Evolutionary conservation across 2,888 invertebrate genomes (phyloP).

Genomic region (Megaustenia siamemsis): DNA sequence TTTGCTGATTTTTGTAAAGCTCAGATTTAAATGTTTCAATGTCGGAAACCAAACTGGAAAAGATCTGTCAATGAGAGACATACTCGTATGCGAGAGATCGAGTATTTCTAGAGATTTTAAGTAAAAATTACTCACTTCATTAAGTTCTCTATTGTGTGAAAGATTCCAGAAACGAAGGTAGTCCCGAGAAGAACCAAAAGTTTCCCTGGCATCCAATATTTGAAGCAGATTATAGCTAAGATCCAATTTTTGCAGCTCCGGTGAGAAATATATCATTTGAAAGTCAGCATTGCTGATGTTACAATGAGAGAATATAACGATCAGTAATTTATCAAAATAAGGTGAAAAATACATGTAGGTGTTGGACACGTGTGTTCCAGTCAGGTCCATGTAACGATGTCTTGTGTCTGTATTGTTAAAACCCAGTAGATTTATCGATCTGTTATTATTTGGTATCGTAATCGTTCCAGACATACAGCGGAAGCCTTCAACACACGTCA

Average conservation of each 20-base stretch:
- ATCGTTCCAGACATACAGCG: no score
- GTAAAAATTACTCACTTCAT: neutral
- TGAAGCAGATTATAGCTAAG: neutral
- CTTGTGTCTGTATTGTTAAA: neutral
- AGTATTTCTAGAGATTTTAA: neutral
- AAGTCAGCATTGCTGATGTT: neutral
- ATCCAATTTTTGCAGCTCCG: neutral
- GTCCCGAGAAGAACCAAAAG: neutral
- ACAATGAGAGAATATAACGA: neutral
- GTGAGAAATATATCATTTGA: neutral
- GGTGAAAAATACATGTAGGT: neutral
- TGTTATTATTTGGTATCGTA: no score
- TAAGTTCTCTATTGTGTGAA: neutral
- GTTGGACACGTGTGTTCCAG: neutral
- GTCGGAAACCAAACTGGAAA: no score
- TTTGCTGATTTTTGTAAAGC: no score
- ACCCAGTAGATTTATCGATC: neutral
- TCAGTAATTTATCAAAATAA: neutral
- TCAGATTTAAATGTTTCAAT: no score
- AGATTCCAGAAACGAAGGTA: neutral
- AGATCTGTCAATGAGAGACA: no score
- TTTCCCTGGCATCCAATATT: neutral
- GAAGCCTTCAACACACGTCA: no score
- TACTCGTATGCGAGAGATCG: no score
- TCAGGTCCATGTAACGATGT: neutral